Evolutionary conservation across 2,888 invertebrate genomes (phyloP), one percentile per base, ranked within the genome.

Genomic region (Xestia sexstrigata): DNA sequence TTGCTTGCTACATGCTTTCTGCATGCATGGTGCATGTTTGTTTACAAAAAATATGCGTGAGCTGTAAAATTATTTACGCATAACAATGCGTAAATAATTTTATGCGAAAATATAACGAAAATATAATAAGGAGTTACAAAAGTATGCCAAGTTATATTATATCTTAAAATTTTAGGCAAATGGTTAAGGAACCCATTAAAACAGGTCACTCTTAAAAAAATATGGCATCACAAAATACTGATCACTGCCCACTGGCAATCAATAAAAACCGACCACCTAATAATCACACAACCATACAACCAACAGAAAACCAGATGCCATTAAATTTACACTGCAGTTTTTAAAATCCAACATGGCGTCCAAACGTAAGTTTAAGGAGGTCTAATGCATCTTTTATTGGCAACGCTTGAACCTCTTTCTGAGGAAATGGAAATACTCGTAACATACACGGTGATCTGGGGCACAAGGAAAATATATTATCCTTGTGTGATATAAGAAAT

Each of bases 311-410:
- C 49, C n/a, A 30, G 49, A 13, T 2, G 9, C 83, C 63, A 52
- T 65, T 69, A 79, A 39, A 65, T 45, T 62, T 66, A 30, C 15
- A 63, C 42, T 42, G 60, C 52, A 73, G 58, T 73, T 79, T 83
- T 69, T 72, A 79, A 81, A 81, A 81, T 79, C 73, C 65, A 83
- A 84, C 60, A 79, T 81, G 80, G 79, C 55, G 20, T 23, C 60
- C 15, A 69, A 84, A 84, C 63, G 79, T 73, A 49, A 55, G 52
- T 84, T 55, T 84, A 69, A 69, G 52, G n/a, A 68, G 65, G 42
- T 81, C 74, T 81, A 83, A 81, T 81, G 81, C 79, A 84, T 79
- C 81, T 79, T 81, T 83, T 81, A 81, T 84, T 84, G 69, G 69
- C 73, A 63, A 58, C 66, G 71, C 42, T 83, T 83, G 69, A 83